A percentile compares a stretch with the other conserved stretches of the same genome.
Conservation (phyloP, 1,140 invertebrate genomes). For the Halesus radiatus region DNA sequence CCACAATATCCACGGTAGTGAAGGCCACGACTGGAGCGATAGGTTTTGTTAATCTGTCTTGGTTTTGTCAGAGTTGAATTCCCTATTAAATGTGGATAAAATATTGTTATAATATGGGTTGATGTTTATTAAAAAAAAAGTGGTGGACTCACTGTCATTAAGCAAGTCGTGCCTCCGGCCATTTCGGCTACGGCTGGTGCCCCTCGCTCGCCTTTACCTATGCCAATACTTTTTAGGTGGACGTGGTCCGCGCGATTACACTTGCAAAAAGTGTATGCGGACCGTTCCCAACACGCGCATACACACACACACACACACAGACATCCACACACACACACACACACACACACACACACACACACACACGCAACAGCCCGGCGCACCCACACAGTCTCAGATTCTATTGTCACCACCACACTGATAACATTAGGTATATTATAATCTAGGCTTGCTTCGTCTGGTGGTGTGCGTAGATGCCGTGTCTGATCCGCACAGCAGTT, state of each 20-base stretch:
- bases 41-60: background rate
- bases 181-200: background rate
- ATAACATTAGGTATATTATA: too few species aligned
- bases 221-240: constrained; percentile 52
- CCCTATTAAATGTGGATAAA: background rate
- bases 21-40: background rate
- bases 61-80: background rate
- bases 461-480: too few species aligned
- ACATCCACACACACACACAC: background rate
- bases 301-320: too few species aligned
- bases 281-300: background rate
- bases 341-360: background rate
- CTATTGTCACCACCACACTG: too few species aligned
- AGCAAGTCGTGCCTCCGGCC: too few species aligned
- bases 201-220: constrained; percentile 49
- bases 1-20: background rate
- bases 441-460: too few species aligned
- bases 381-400: too few species aligned
- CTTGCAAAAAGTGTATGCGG: constrained; percentile 23
- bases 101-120: too few species aligned
- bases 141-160: too few species aligned
- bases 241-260: constrained; percentile 28
- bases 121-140: too few species aligned
- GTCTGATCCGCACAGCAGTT: too few species aligned
- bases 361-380: too few species aligned